Conservation (phyloP, 2,888 invertebrate genomes). For the Chalcis sispes region DNA sequence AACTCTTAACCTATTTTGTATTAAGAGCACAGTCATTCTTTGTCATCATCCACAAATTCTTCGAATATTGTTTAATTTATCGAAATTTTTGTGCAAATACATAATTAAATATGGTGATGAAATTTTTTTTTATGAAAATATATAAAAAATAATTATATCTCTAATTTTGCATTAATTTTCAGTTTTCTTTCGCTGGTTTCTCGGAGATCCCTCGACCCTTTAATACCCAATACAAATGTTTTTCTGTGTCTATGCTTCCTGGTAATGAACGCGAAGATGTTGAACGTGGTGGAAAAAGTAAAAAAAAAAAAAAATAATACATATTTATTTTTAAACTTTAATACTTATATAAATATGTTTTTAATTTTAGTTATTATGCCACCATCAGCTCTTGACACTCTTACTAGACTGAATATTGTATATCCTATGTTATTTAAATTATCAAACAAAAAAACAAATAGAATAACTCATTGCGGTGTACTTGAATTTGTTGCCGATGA, state of each 20-base stretch:
- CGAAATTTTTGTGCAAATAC: slow-evolving; percentile 20
- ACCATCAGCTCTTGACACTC: slow-evolving; percentile 94
- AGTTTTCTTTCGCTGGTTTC: slow-evolving; percentile 93
- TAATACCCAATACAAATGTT: slow-evolving; percentile 91
- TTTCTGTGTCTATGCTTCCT: slow-evolving; percentile 95
- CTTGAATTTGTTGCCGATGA: slow-evolving; percentile 99
- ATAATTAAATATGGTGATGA: background rate
- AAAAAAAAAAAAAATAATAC: slow-evolving; percentile 64
- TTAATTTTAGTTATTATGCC: slow-evolving; percentile 94
- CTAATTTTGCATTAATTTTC: too few species aligned
- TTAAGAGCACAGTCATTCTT: slow-evolving; percentile 38
- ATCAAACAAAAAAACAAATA: slow-evolving; percentile 88
- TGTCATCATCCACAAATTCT: slow-evolving; percentile 6
- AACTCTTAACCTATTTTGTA: slow-evolving; percentile 23
- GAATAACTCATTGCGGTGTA: slow-evolving; percentile 96
- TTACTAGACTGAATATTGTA: slow-evolving; percentile 95
- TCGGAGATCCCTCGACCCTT: slow-evolving; percentile 89
- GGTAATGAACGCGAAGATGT: slow-evolving; percentile 96
- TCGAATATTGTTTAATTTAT: background rate
- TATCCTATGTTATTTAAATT: slow-evolving; percentile 99
- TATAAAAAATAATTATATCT: background rate
- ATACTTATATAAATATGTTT: slow-evolving; percentile 28
- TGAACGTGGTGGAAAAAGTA: slow-evolving; percentile 97
- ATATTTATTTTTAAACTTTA: slow-evolving; percentile 24
- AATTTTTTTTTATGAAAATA: background rate